phyloP scores from a whole-genome alignment of 2,113 vertebrate genomes.

The Chelonoidis abingdonii region DNA sequence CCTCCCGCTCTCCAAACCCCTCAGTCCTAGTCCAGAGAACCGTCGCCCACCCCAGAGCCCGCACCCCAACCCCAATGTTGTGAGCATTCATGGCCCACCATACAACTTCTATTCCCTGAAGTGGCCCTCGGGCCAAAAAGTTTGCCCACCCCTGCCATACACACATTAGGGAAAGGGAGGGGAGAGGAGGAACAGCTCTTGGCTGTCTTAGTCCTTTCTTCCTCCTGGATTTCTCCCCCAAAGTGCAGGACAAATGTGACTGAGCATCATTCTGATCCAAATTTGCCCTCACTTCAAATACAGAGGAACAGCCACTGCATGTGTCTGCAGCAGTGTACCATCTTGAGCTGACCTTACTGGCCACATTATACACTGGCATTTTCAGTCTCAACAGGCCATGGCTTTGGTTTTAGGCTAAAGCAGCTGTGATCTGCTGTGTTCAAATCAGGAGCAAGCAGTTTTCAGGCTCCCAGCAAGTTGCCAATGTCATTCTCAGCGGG shows the following conservation, averaged over 20 bases:
- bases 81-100: too few species aligned
- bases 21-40: too few species aligned
- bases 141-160: too few species aligned
- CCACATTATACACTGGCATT: background rate
- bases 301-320: background rate
- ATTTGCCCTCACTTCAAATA: background rate
- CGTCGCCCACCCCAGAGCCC: too few species aligned
- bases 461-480: background rate
- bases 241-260: background rate
- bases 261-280: background rate
- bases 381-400: background rate
- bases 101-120: too few species aligned
- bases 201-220: background rate
- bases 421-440: background rate
- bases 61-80: too few species aligned
- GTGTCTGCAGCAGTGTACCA: background rate
- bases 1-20: too few species aligned
- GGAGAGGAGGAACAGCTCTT: conserved; percentile 2
- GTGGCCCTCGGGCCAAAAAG: too few species aligned
- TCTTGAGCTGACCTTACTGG: background rate
- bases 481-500: background rate
- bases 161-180: background rate
- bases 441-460: background rate
- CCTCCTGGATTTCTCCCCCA: background rate
- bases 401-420: background rate